phyloP scores from a whole-genome alignment of 2,797 vertebrate species.

The Momotus momota region DNA sequence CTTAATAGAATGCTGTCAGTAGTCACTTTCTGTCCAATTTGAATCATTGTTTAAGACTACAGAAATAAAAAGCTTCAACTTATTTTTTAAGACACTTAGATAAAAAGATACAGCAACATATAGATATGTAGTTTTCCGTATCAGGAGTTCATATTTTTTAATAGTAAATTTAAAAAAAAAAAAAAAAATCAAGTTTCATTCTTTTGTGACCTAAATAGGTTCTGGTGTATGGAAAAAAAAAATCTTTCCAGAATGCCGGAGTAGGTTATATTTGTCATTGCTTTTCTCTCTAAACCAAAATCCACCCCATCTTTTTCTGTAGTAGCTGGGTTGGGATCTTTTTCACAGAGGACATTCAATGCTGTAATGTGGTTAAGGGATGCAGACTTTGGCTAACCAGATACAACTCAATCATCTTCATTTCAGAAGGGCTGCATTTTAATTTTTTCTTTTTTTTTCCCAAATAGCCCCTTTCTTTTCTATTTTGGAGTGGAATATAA shows the following conservation, averaged over 20 bases:
- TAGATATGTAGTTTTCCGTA: background rate
- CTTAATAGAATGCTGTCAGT: background rate
- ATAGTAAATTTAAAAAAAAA: background rate
- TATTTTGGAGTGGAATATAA: background rate
- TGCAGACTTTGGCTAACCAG: background rate
- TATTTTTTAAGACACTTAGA: background rate
- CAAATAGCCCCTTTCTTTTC: background rate
- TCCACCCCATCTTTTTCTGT: background rate
- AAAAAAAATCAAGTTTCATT: background rate
- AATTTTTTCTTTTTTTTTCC: background rate
- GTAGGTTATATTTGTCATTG: background rate
- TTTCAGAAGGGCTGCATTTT: background rate
- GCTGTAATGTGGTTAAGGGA: background rate
- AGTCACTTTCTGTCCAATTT: background rate
- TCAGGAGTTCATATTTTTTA: background rate
- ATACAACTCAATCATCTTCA: background rate
- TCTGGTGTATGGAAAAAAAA: background rate
- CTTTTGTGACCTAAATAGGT: background rate
- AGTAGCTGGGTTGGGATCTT: background rate
- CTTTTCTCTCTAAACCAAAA: background rate
- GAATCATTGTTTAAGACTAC: background rate
- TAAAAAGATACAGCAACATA: background rate
- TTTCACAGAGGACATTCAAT: background rate
- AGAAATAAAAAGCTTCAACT: background rate
- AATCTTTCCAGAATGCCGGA: background rate